Evolutionary conservation across 2,113 vertebrate genomes (phyloP).

Genomic region (Patagioenas fasciata): DNA sequence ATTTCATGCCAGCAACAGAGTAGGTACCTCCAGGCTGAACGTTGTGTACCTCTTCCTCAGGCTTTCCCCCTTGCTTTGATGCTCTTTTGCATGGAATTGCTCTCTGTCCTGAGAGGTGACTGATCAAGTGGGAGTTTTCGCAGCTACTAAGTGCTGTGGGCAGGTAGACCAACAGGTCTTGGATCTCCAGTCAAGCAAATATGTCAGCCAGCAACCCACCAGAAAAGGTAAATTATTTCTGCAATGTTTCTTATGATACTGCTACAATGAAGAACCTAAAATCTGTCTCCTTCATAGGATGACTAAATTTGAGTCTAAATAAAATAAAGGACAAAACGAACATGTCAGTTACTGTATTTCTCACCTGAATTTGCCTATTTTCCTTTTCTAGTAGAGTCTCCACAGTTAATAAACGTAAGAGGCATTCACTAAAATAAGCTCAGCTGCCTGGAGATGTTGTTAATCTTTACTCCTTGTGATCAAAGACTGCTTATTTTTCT

Average conservation of each 20-base stretch:
- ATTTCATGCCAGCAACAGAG: not conserved
- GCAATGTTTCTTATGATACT: not conserved
- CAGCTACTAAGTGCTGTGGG: not conserved
- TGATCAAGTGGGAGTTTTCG: not conserved
- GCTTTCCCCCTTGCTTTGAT: not conserved
- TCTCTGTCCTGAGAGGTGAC: not conserved
- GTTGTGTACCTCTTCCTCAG: not conserved
- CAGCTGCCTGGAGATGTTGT: not conserved
- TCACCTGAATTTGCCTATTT: not conserved
- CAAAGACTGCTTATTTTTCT: not conserved
- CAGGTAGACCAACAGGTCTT: not conserved
- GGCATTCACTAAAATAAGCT: not conserved
- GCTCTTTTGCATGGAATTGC: not conserved
- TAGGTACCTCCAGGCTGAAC: not conserved
- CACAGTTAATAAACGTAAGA: not conserved
- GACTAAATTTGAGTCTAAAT: constrained; percentile 4
- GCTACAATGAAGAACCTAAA: not conserved
- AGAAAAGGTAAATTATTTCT: not conserved
- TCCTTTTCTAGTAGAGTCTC: not conserved
- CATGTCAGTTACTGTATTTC: not conserved
- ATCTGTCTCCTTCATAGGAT: not conserved
- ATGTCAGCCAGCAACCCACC: constrained; percentile 25
- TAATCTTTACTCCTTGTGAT: not conserved
- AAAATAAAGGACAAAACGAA: constrained; percentile 1
- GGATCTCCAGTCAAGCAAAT: not conserved